Evolutionary conservation across 2,113 vertebrate genomes (phyloP).

Genomic region (Petroica traversi): DNA sequence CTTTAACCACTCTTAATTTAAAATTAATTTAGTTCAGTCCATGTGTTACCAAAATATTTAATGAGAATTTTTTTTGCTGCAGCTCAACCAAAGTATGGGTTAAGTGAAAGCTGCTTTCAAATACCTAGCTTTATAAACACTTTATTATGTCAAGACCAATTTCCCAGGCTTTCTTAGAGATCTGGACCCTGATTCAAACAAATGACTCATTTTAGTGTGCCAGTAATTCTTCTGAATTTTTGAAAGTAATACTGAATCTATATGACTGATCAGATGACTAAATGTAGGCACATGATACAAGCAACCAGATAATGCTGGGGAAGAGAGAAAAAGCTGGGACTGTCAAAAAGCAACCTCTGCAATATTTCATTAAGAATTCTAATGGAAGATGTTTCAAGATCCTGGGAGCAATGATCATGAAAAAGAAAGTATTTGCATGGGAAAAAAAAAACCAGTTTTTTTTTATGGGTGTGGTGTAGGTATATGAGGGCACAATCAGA

Average conservation of each 20-base stretch:
- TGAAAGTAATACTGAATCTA: constrained; percentile 2
- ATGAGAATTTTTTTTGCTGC: not conserved
- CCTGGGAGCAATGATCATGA: not conserved
- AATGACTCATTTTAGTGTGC: constrained; percentile 12
- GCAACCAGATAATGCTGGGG: not conserved
- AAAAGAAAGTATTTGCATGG: not conserved
- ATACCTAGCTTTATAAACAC: not conserved
- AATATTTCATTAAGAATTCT: constrained; percentile 19
- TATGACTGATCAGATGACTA: constrained; percentile 29
- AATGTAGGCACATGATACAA: not conserved
- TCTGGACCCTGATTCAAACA: constrained; percentile 20
- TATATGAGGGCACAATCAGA: not conserved
- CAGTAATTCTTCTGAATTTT: constrained; percentile 17
- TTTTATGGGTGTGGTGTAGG: not conserved
- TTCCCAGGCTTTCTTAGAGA: not conserved
- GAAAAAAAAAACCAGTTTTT: not conserved
- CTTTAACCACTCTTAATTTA: not conserved
- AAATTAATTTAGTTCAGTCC: not conserved
- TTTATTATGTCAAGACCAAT: not conserved
- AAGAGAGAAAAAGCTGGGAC: not conserved
- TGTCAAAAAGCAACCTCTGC: not conserved
- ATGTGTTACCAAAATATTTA: not conserved
- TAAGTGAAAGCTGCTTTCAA: constrained; percentile 8
- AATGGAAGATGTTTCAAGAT: not conserved
- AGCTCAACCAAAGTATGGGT: not conserved